Base-by-base conservation (phyloP, 1,140 invertebrate genomes). In the Bombus balteatus region DNA sequence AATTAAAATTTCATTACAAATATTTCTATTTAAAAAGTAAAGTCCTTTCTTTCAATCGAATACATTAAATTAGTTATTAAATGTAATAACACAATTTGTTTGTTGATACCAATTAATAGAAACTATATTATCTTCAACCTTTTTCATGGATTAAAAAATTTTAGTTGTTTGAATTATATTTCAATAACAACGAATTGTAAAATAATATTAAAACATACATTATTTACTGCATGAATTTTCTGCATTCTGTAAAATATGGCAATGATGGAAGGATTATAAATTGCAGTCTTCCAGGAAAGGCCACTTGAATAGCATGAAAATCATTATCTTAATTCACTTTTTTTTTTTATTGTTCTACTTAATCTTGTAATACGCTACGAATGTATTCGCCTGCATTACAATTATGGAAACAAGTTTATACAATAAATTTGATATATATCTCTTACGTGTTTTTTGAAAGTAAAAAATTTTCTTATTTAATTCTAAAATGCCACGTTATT, bases 201-300 rank as follows among this genome's bases (percentile, higher is more conserved):
- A 81, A 89, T 72, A 86, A 81, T 87, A 83, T 74, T 79, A 83
- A 83, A 68, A 87, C 80, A 76, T 88, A 82, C 68, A 89, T 75
- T 80, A 39, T 74, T 74, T 65, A 65, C 70, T 71, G 74, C 43
- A 78, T 87, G 70, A 87, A 89, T 85, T 92, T 83, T 89, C 53
- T 79, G 83, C 70, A 75, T 87, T 83, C 85, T 87, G 83, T 75
- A 89, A 88, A 77, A 88, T 88, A 89, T 91, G 84, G 90, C 91
- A 91, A 93, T 91, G 83, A 92, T 92, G 87, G 89, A 92, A 92
- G 90, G 89, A 88, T 92, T 92, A 87, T 90, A 92, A 94, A 93
- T 89, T 93, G 92, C 94, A 95, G 93, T 95, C 94, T 95, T 94
- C 87, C 92, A 88, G 90, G 83, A 95, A 94, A 95, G 94, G 94